A percentile compares a stretch with the other conserved stretches of the same genome.
Evolutionary conservation across 2,888 invertebrate genomes (phyloP).

Genomic region (Lithophane semibrunnea): DNA sequence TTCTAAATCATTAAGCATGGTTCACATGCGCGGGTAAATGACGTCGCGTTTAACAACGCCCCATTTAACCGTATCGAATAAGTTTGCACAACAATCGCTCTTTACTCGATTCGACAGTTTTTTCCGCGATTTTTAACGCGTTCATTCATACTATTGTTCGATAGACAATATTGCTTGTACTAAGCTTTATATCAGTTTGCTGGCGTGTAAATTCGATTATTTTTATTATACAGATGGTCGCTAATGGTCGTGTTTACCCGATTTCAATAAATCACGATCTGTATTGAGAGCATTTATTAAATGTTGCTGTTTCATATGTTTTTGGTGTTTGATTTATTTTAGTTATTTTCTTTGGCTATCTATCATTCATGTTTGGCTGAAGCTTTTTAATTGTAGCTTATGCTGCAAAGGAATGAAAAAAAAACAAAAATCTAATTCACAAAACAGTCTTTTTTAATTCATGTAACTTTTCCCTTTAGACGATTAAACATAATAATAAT

Average conservation of each 20-base stretch:
- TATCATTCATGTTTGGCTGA: constrained; percentile 41
- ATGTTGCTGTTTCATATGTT: constrained; percentile 48
- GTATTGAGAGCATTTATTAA: constrained; percentile 66
- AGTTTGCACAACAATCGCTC: constrained; percentile 89
- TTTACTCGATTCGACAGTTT: constrained; percentile 88
- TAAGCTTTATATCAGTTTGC: constrained; percentile 76
- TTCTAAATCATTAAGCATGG: constrained; percentile 88
- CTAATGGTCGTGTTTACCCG: constrained; percentile 78
- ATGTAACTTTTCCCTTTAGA: constrained; percentile 2
- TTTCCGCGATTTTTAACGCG: constrained; percentile 86
- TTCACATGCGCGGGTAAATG: constrained; percentile 84
- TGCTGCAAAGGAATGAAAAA: background rate
- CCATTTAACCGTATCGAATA: constrained; percentile 89
- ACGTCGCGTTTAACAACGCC: constrained; percentile 83
- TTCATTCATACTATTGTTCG: constrained; percentile 80
- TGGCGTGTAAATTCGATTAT: constrained; percentile 89
- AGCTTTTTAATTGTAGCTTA: constrained; percentile 32
- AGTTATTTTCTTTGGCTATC: constrained; percentile 22
- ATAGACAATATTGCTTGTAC: constrained; percentile 78
- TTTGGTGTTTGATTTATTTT: constrained; percentile 52
- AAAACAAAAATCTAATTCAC: background rate
- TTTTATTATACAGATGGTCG: constrained; percentile 85
- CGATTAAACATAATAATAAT: constrained; percentile 16
- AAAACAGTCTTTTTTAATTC: background rate
- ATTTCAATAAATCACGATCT: constrained; percentile 82